Conservation (phyloP, 2,113 vertebrate genomes). For the Tor tambroides region DNA sequence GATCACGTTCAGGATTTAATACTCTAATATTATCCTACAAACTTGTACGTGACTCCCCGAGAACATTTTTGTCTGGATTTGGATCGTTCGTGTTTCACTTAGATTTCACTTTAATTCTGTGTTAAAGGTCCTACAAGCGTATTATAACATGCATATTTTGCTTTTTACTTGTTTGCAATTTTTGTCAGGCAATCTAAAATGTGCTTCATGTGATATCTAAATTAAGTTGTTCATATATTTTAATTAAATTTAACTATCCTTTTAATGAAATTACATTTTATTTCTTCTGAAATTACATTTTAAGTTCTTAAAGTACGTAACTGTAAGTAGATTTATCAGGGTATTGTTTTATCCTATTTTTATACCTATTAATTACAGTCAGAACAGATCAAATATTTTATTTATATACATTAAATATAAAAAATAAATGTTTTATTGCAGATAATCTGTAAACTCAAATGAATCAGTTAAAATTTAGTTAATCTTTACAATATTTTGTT, state of each 20-base stretch:
- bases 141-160: not conserved
- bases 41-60: not conserved
- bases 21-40: not conserved
- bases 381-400: no score
- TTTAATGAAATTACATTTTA: no score
- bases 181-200: not conserved
- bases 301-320: no score
- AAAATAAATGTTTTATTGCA: not conserved
- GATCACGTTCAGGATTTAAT: conserved; percentile 32
- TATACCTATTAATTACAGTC: no score
- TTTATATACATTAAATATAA: not conserved
- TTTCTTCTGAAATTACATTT: no score
- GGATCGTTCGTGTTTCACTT: not conserved
- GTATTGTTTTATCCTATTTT: no score
- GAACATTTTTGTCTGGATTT: not conserved
- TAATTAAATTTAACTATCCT: not conserved
- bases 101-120: not conserved
- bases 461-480: not conserved
- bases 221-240: not conserved
- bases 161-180: not conserved
- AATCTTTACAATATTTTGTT: no score
- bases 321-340: no score
- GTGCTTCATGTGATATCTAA: not conserved
- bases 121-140: not conserved
- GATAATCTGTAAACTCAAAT: not conserved